Conservation (phyloP, 2,113 vertebrate genomes). For the Channa maculata region DNA sequence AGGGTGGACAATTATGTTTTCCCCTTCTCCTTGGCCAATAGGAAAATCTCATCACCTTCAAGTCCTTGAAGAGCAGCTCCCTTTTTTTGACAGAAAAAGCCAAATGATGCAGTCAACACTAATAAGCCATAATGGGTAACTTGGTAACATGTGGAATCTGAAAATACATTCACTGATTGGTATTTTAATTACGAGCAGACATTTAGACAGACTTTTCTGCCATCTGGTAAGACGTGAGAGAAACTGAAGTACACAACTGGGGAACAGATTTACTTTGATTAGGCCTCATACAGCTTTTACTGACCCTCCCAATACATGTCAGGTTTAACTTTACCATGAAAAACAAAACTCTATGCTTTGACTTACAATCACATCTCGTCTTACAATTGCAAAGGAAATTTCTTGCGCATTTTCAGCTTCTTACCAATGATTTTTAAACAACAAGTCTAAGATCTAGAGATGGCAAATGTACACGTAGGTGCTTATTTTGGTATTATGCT, state of each 20-base stretch:
- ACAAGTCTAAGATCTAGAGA: no score
- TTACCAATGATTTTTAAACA: no score
- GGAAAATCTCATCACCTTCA: constrained; percentile 50
- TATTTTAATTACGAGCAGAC: constrained; percentile 69
- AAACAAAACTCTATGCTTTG: not conserved
- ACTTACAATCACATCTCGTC: no score
- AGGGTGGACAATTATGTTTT: constrained; percentile 27
- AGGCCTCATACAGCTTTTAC: constrained; percentile 25
- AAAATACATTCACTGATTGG: constrained; percentile 35
- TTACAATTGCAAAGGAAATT: no score
- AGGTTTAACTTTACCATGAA: constrained; percentile 15
- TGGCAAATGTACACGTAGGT: no score
- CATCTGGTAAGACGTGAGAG: not conserved
- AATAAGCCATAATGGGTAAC: constrained; percentile 30
- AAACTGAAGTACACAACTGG: no score
- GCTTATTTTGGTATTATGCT: no score
- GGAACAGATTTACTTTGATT: constrained; percentile 65
- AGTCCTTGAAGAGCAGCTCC: constrained; percentile 25
- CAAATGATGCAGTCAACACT: constrained; percentile 49
- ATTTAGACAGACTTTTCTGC: constrained; percentile 8
- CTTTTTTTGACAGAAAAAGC: constrained; percentile 41
- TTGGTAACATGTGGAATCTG: constrained; percentile 37
- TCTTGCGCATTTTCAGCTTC: no score
- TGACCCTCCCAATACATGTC: constrained; percentile 11
- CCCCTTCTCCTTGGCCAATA: constrained; percentile 37